Percentiles rank a stretch among this genome's conserved stretches.
phyloP scores from a whole-genome alignment of 1,140 invertebrate species.

The Habropoda laboriosa region DNA sequence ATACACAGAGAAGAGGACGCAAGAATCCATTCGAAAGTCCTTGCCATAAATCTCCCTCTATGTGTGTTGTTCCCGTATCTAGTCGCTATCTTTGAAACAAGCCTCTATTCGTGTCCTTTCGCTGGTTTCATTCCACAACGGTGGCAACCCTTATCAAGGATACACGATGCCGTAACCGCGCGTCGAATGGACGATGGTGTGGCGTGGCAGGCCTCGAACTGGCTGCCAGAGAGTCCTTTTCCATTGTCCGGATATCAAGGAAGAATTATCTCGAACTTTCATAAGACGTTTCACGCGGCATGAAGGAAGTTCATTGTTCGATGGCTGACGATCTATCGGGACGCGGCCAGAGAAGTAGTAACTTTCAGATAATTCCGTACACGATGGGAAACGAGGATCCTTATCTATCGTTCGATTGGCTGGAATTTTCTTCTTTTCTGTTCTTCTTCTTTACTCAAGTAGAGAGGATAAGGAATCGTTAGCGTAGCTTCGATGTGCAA shows the following conservation, averaged over 20 bases:
- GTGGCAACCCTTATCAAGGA: constrained; percentile 32
- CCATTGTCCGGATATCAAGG: constrained; percentile 47
- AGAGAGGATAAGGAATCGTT: not conserved
- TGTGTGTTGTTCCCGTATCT: not conserved
- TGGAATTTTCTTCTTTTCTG: not conserved
- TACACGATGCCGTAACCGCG: constrained; percentile 42
- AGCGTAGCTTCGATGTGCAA: not conserved
- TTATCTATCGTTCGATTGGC: constrained; percentile 18
- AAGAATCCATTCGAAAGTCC: too few relatives aligned
- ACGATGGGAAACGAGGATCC: constrained; percentile 3
- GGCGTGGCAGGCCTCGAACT: constrained; percentile 1
- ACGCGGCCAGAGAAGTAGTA: constrained; percentile 3
- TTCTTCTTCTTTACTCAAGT: too few relatives aligned
- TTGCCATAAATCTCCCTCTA: not conserved
- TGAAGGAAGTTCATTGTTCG: constrained; percentile 65
- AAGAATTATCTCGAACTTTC: constrained; percentile 59
- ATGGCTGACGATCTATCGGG: constrained; percentile 18
- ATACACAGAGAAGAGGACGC: too few relatives aligned
- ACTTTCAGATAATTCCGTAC: constrained; percentile 17
- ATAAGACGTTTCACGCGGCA: constrained; percentile 57
- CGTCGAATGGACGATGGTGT: constrained; percentile 8
- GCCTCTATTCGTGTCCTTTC: not conserved
- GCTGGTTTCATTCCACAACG: not conserved
- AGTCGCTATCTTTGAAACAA: not conserved
- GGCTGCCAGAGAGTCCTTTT: constrained; percentile 39